Evolutionary conservation across 2,113 vertebrate genomes (phyloP).

Genomic region (Chrysochloris asiatica): DNA sequence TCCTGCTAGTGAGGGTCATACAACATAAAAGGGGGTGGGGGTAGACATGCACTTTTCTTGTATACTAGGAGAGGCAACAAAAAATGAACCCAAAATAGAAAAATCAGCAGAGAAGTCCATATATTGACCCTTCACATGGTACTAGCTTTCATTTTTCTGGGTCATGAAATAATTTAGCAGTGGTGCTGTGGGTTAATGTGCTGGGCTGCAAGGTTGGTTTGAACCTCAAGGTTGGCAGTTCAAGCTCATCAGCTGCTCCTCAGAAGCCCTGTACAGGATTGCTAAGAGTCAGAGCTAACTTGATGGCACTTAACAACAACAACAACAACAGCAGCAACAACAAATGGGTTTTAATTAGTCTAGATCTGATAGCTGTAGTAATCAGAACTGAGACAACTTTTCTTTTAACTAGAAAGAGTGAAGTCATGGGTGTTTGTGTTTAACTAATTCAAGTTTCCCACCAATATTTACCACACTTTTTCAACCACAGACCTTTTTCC

Average conservation of each 20-base stretch:
- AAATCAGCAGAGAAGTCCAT: neutral
- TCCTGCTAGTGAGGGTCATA: neutral
- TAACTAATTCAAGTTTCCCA: neutral
- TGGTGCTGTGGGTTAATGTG: no score
- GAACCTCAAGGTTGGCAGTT: no score
- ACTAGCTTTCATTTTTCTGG: neutral
- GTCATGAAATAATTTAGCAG: neutral
- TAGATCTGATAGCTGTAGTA: neutral
- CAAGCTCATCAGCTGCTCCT: no score
- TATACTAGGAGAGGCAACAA: neutral
- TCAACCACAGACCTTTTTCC: neutral
- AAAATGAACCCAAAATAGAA: slow-evolving; percentile 1
- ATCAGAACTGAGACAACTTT: neutral
- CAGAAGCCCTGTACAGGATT: no score
- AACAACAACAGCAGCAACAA: no score
- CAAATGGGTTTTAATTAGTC: neutral
- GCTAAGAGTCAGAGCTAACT: no score
- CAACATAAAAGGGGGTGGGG: neutral
- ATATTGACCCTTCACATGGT: neutral
- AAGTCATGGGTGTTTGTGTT: neutral
- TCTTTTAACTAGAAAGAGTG: neutral
- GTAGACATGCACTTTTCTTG: neutral
- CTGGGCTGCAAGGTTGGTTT: no score
- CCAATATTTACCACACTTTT: neutral
- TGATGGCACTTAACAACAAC: no score